Base-by-base conservation (phyloP, 2,888 invertebrate species). In the Auanema sp. region DNA sequence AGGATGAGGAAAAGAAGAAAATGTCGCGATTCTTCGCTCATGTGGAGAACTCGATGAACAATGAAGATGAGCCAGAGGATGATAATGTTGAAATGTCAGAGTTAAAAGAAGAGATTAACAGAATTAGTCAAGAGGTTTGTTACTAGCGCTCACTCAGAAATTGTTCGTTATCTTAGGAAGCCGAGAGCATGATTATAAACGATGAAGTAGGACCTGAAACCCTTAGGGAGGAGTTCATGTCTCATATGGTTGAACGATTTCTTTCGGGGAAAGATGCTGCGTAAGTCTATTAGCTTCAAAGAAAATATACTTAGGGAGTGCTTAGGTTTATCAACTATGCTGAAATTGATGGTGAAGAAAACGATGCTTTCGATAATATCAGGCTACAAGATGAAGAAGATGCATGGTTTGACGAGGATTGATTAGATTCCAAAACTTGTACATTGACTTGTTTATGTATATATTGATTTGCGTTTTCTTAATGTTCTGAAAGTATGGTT, bases 351-450 rank as follows among this genome's bases (percentile, higher is more conserved):
- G 40, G 56, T 8, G 60, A 69, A 33, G 65, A 66, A 0, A 44
- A 56, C 16, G 70, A 60, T 16, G 67, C 68, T 14, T 50, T 49
- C 8, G 72, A 76, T 53, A 65, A 58, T 3, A 76, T 79, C 16
- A 57, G 64, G 25, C 78, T 79, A 47, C 66, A 72, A 40, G 80
- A 80, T 47, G 58, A 69, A 16, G 79, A 80, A 63, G 80, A 80
- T 41, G 68, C 66, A 2, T 80, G 79, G 72, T 80, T 81, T 65
- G 80, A 78, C 59, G 75, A 76, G 8, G 78, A 79, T 64, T 75
- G 66, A 56, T 33, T 33, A 33, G 33, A 33, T 33, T 33, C 33
- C 33, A 8, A 33, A 33, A 33, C 33, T 33, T 33, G 33, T 33
- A 33, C 33, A 33, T 33, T 33, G 3, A 33, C 33, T 33, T 33